Evolutionary conservation across 2,113 vertebrate species (phyloP).

Genomic region (Emydura subglobosa): DNA sequence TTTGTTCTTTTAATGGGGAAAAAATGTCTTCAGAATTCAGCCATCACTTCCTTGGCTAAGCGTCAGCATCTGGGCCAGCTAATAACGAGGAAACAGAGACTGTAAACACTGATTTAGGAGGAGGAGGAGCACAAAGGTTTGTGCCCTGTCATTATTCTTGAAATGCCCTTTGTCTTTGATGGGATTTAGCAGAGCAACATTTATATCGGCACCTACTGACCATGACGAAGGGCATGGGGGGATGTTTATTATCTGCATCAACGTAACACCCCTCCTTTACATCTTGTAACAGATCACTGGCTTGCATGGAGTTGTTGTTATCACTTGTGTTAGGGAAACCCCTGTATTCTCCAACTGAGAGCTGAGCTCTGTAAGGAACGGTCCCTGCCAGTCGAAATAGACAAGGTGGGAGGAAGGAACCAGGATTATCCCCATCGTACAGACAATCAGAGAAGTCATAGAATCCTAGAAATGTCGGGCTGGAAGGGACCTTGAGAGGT

Average conservation of each 20-base stretch:
- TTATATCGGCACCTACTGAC: background rate
- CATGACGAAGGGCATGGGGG: background rate
- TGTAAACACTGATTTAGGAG: background rate
- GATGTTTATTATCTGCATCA: background rate
- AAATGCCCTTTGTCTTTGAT: background rate
- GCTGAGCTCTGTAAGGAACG: background rate
- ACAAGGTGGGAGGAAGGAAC: background rate
- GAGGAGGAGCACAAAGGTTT: background rate
- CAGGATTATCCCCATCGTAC: background rate
- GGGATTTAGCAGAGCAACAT: background rate
- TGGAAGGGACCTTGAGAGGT: background rate
- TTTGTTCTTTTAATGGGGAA: background rate
- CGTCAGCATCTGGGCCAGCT: background rate
- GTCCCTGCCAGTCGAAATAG: background rate
- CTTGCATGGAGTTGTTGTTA: background rate
- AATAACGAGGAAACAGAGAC: background rate
- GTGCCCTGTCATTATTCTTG: background rate
- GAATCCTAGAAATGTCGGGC: background rate
- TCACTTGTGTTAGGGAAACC: background rate
- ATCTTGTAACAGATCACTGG: background rate
- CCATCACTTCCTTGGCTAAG: background rate
- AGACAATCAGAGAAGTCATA: background rate
- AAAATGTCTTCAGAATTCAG: background rate
- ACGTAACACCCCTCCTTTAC: background rate
- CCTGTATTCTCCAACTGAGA: background rate